phyloP scores from a whole-genome alignment of 2,797 vertebrate genomes.

The Trachops cirrhosus region DNA sequence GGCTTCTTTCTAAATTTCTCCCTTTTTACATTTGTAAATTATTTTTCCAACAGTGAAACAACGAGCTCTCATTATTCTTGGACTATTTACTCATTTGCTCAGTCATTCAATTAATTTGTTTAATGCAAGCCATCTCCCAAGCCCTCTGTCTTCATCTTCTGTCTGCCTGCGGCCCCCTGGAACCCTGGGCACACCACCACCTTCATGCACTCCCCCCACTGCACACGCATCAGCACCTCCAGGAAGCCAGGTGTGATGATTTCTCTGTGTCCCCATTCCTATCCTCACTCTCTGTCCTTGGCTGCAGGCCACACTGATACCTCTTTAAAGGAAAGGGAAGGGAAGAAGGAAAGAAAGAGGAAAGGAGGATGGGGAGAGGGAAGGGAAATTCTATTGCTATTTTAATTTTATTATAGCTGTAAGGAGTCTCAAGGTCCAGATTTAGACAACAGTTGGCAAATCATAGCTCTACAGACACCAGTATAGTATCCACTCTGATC shows the following conservation, averaged over 20 bases:
- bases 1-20: background rate
- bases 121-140: background rate
- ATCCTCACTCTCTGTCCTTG: background rate
- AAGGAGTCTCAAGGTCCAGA: background rate
- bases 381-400: background rate
- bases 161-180: background rate
- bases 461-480: background rate
- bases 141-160: background rate
- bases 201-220: fast-evolving
- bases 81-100: constrained; percentile 29
- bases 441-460: background rate
- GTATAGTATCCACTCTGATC: background rate
- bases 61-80: background rate
- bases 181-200: no score
- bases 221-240: background rate
- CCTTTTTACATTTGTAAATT: constrained; percentile 24
- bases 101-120: background rate
- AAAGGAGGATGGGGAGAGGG: background rate
- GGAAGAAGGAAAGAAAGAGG: background rate
- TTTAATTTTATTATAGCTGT: background rate
- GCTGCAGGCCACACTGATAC: background rate
- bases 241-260: background rate
- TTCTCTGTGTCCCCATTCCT: no score
- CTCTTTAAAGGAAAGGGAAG: background rate
- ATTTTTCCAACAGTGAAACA: background rate